Evolutionary conservation across 2,797 vertebrate genomes (phyloP).

Genomic region (Anisognathus igniventris): DNA sequence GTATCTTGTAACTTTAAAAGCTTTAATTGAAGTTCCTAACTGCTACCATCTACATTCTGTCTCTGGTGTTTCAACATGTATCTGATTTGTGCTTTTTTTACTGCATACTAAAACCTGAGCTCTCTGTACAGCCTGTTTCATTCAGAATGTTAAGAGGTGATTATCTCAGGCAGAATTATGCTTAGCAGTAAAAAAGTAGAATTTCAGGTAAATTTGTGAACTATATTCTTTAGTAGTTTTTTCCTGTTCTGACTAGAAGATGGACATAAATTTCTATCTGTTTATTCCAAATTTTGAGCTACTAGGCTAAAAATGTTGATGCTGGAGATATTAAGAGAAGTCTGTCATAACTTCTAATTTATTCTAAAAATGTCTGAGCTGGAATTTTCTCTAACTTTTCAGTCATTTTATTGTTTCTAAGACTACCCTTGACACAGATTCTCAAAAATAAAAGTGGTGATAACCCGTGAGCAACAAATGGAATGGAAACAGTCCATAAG

Average conservation of each 20-base stretch:
- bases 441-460: background rate
- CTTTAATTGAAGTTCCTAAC: background rate
- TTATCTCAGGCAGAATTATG: slow-evolving; percentile 1
- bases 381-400: background rate
- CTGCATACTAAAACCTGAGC: background rate
- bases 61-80: background rate
- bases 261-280: background rate
- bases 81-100: slow-evolving; percentile 1
- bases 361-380: background rate
- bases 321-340: background rate
- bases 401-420: background rate
- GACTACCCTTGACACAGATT: background rate
- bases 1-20: background rate
- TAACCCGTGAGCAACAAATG: background rate
- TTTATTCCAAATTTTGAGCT: background rate
- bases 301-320: background rate
- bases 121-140: background rate
- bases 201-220: background rate
- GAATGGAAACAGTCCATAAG: background rate
- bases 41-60: background rate
- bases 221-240: background rate
- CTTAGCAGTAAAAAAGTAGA: background rate
- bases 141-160: background rate
- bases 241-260: background rate
- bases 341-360: background rate